Percentiles rank a stretch among this genome's conserved stretches.
These are phyloP conservation scores for Papio anubis DNA, from an alignment of 2,113 vertebrate genomes.

Conservation along the genomic window DNA sequence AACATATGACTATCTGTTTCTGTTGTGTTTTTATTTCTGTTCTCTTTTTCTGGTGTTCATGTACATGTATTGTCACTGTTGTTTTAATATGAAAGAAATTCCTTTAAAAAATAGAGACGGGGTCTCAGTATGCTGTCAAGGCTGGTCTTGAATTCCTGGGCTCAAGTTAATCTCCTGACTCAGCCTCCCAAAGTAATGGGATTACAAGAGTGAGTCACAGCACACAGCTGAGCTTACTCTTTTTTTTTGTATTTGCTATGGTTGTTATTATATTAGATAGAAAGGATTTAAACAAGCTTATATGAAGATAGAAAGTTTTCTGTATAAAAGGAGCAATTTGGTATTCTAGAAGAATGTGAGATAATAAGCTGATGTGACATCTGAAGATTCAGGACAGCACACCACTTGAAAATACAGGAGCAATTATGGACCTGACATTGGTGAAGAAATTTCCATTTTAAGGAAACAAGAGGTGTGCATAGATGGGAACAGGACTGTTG, in stretches of 20 bases:
- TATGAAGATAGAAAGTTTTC: not conserved
- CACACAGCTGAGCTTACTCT: not conserved
- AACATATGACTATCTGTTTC: not conserved
- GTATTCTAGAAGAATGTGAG: not conserved
- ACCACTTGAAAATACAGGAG: not conserved
- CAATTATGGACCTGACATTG: not conserved
- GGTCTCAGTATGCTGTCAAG: too few relatives aligned
- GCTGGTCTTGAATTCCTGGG: too few relatives aligned
- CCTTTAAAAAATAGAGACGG: too few relatives aligned
- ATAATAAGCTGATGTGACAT: not conserved
- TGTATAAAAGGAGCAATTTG: not conserved
- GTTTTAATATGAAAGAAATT: not conserved
- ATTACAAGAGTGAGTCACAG: too few relatives aligned
- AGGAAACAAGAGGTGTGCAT: not conserved
- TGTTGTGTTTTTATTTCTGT: slow-evolving; percentile 17
- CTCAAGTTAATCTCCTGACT: too few relatives aligned
- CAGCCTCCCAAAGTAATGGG: too few relatives aligned
- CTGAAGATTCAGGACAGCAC: not conserved
- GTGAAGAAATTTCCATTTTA: not conserved
- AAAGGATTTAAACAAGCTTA: not conserved
- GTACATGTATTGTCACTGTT: not conserved
- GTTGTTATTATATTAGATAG: not conserved
- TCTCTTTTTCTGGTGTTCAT: not conserved
- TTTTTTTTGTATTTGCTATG: not conserved
- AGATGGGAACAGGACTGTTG: not conserved